These are phyloP conservation scores for Oreochromis tanganicae DNA, from an alignment of 2,113 vertebrate species.

Conservation along the genomic window DNA sequence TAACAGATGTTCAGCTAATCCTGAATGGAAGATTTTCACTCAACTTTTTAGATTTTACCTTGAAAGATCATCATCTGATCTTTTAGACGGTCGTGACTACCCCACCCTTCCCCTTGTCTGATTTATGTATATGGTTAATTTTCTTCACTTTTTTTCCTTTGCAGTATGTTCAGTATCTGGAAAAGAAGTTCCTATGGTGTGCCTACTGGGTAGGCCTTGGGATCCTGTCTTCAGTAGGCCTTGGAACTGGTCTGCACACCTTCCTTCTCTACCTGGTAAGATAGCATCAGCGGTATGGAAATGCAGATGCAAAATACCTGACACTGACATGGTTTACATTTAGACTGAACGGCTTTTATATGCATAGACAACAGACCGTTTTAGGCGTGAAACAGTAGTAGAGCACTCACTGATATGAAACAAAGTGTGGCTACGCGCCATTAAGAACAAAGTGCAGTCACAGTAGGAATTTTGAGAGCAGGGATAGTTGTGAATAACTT, in stretches of 20 bases:
- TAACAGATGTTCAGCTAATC: not conserved
- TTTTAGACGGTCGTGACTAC: not conserved
- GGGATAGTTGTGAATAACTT: not conserved
- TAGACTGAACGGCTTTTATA: not conserved
- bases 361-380: not conserved
- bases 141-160: slow-evolving; percentile 1
- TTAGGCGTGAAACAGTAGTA: not conserved
- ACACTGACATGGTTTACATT: not conserved
- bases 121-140: not conserved
- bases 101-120: not conserved
- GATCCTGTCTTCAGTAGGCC: slow-evolving; percentile 94
- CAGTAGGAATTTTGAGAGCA: not conserved
- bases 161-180: slow-evolving; percentile 88
- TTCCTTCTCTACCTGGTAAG: slow-evolving; percentile 97
- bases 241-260: slow-evolving; percentile 95
- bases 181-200: slow-evolving; percentile 92
- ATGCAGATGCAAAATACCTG: not conserved
- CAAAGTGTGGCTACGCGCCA: not conserved
- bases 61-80: not conserved
- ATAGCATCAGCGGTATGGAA: not conserved
- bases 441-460: not conserved
- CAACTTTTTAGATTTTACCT: not conserved
- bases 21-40: not conserved
- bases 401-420: not conserved
- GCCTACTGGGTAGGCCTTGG: slow-evolving; percentile 98